Evolutionary conservation across 2,888 invertebrate genomes (phyloP).

Genomic region (Celastrina argiolus): DNA sequence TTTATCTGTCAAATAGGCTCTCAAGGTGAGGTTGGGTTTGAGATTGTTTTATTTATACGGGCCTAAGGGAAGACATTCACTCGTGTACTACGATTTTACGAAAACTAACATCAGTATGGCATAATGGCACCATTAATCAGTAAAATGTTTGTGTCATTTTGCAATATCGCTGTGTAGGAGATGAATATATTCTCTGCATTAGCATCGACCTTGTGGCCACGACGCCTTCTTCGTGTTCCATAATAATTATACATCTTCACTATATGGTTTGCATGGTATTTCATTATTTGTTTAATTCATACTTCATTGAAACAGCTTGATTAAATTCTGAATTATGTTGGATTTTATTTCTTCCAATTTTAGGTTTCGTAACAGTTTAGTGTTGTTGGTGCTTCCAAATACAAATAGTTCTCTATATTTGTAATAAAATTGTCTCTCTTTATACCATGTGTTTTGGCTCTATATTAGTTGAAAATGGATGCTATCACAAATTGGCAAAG

Average conservation of each 20-base stretch:
- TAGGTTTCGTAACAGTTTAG: not conserved
- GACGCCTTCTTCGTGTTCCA: conserved; percentile 25
- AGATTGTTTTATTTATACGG: too few species aligned
- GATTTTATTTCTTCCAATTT: not conserved
- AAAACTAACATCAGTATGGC: conserved; percentile 6
- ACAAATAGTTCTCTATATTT: too few species aligned
- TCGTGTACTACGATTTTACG: not conserved
- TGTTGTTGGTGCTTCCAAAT: not conserved
- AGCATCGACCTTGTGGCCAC: conserved; percentile 40
- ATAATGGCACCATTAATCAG: conserved; percentile 4
- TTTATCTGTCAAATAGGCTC: too few species aligned
- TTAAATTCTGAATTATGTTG: not conserved
- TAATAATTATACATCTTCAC: conserved; percentile 10
- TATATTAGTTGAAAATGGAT: too few species aligned
- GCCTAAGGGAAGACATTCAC: not conserved
- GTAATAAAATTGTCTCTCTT: too few species aligned
- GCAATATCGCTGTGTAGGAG: conserved; percentile 56
- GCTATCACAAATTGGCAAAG: too few species aligned
- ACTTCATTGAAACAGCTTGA: not conserved
- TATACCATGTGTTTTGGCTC: too few species aligned
- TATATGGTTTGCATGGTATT: not conserved
- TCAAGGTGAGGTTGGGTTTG: too few species aligned
- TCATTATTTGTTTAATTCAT: not conserved
- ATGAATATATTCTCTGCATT: conserved; percentile 54
- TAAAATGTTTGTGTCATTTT: conserved; percentile 11